Evolutionary conservation across 2,113 vertebrate genomes (phyloP).

Genomic region (Rattus norvegicus): GRCr8 NC_086019.1:227478001-227478500

Average conservation of each 20-base stretch:
- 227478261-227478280: slow-evolving; percentile 60
- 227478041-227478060: neutral
- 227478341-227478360: slow-evolving; percentile 79
- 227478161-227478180: slow-evolving; percentile 44
- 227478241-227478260: slow-evolving; percentile 17
- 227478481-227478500: slow-evolving; percentile 47
- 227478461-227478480: slow-evolving; percentile 62
- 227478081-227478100: slow-evolving; percentile 21
- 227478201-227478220: neutral
- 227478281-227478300: slow-evolving; percentile 75
- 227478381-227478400: slow-evolving; percentile 84
- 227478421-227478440: slow-evolving; percentile 77
- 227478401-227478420: slow-evolving; percentile 80
- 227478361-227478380: slow-evolving; percentile 79
- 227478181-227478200: slow-evolving; percentile 2
- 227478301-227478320: slow-evolving; percentile 78
- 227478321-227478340: slow-evolving; percentile 82
- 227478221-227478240: neutral
- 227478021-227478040: slow-evolving; percentile 78
- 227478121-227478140: neutral
- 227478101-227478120: neutral
- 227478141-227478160: slow-evolving; percentile 9
- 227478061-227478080: slow-evolving; percentile 57
- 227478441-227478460: slow-evolving; percentile 79
- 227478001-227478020: slow-evolving; percentile 80